Evolutionary conservation across 2,113 vertebrate genomes (phyloP), one percentile per base, ranked within the genome.

Genomic region (Triplophysa tibetana): DNA sequence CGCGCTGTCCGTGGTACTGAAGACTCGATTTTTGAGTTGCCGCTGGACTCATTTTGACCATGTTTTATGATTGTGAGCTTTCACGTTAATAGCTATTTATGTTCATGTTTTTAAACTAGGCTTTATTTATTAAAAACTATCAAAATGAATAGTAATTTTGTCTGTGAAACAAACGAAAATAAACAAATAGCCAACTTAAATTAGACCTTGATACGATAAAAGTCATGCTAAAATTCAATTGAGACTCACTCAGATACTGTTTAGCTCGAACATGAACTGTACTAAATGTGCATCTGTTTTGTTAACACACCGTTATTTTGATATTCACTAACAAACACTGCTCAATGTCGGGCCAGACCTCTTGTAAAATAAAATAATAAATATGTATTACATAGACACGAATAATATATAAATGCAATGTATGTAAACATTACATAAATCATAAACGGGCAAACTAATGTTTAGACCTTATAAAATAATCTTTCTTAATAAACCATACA

Each of bases 1-100:
- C 45, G 78, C 90, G 91, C 93, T 94, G 91, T 93, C 93, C 92
- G 81, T 86, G 92, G 93, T 93, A 85, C 93, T 94, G 93, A 94
- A 92, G 23, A 38, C 21, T 38, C 16, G 52, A 45, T 9, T 26
- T 1, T 17, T 2, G 29, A 77, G 52, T 10, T 48, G 24, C 6
- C 24, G 23, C 33, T 7, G 52, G 11, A 24, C 33, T 61, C 11
- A 61, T 17, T 75, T 11, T 45, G 0, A n/a, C 54, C 8, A 38
- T 38, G 33, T 38, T 38, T 38, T 38, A 38, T 38, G 33, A 38
- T 8, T n/a, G n/a, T n/a, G 7, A 38, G 7, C 33, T 7, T 38
- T 38, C 33, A 38, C 33, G 33, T 38, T 38, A 38, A 38, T 38
- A 50, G 3, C 3, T 50, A 4, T 13, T 13, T 50, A 50, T 50